Base-by-base conservation (phyloP, 2,113 vertebrate genomes). In the Gasterosteus nipponicus region DNA sequence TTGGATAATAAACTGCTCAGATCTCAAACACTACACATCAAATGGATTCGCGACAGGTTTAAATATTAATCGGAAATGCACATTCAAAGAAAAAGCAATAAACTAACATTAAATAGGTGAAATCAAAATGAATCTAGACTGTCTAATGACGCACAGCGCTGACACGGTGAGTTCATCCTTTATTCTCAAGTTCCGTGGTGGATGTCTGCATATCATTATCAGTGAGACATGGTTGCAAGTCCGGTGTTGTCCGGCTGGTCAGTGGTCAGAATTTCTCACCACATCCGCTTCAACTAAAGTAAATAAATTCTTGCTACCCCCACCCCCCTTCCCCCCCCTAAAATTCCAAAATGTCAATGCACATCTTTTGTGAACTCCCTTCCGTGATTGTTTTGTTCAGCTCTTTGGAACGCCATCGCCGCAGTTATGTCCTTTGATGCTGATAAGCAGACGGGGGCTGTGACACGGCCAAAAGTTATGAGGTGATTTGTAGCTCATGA, bases 321-420 rank as follows among this genome's bases (percentile, higher is more conserved):
- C 22, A n/a, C n/a, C n/a, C n/a, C n/a, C n/a, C n/a, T n/a, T n/a
- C n/a, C n/a, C 22, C 22, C 22, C 80, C 84, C 71, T 75, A 42
- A 87, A 79, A 87, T 89, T 87, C 81, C 72, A 57, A 33, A 3
- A 66, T 73, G 56, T 81, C 73, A 73, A 59, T 72, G 39, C 15
- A 64, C 18, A 7, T 86, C 65, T 84, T 76, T 54, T 62, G 65
- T 77, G 33, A 60, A 78, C 78, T 84, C 86, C 78, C 77, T 77
- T 62, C 10, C 35, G 22, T 44, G 35, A 81, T 59, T 46, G 41
- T 58, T 78, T 61, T 39, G 42, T 72, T 59, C 46, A 79, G 59
- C 19, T 56, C 67, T 74, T 69, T 15, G 10, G 58, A 83, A 70
- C 72, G 78, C 59, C 11, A 60, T 39, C 41, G 51, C 35, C 44